Conservation (phyloP, 2,888 invertebrate genomes). For the Tetanocera ferruginea region DNA sequence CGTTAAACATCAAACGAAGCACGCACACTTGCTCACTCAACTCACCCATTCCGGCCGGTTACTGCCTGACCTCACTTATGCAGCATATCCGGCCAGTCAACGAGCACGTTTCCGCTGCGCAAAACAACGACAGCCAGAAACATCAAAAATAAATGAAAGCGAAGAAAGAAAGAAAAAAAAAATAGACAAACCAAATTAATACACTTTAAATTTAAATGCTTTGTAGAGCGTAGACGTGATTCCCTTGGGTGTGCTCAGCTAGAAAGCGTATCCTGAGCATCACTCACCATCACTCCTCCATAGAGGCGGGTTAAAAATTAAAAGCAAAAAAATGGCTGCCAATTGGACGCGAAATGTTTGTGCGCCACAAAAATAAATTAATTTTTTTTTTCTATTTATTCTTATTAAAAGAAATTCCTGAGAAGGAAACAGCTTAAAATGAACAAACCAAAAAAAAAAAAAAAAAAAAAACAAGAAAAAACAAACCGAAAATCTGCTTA, state of each 20-base stretch:
- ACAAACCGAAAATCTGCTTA: not conserved
- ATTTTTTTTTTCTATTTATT: not conserved
- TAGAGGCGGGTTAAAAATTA: not conserved
- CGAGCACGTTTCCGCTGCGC: not conserved
- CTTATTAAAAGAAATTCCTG: slow-evolving; percentile 2
- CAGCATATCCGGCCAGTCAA: too few relatives aligned
- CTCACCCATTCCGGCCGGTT: too few relatives aligned
- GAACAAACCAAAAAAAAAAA: not conserved
- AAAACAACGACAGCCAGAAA: not conserved
- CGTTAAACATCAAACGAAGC: too few relatives aligned
- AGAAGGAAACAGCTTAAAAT: not conserved
- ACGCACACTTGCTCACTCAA: too few relatives aligned
- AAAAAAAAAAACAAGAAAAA: not conserved
- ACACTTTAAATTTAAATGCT: slow-evolving; percentile 39
- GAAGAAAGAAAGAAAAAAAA: not conserved
- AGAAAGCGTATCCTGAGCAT: not conserved
- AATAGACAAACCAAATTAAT: slow-evolving; percentile 26
- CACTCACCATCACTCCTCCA: not conserved
- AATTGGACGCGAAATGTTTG: not conserved
- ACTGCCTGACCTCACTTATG: too few relatives aligned
- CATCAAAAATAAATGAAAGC: not conserved
- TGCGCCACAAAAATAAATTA: too few relatives aligned
- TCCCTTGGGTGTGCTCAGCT: slow-evolving; percentile 14
- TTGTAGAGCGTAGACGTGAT: not conserved
- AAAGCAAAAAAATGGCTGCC: not conserved